Conservation (phyloP, 2,888 invertebrate genomes). For the Drosophila pullipes region DNA sequence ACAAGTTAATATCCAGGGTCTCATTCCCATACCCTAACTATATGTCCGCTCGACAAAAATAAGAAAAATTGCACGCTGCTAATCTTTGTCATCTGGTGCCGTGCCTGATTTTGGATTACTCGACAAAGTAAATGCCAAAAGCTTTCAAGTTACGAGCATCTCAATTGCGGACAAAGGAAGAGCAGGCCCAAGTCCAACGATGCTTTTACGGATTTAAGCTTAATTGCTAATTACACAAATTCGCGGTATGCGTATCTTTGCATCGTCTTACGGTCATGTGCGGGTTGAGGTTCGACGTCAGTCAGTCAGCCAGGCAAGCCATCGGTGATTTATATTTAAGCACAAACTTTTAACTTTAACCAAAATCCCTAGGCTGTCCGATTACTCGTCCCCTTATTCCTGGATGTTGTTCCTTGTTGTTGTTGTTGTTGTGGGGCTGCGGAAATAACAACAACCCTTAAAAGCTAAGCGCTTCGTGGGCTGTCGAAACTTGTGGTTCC, state of each 20-base stretch:
- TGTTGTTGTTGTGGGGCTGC: constrained; percentile 28
- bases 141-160: constrained; percentile 57
- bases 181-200: constrained; percentile 28
- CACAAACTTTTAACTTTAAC: constrained; percentile 79
- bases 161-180: constrained; percentile 36
- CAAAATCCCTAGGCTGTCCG: constrained; percentile 62
- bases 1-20: constrained; percentile 6
- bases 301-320: constrained; percentile 47
- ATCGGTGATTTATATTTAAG: constrained; percentile 80
- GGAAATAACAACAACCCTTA: constrained; percentile 61
- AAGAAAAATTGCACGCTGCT: constrained; percentile 71
- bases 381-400: constrained; percentile 16
- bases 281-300: constrained; percentile 35
- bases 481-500: constrained; percentile 78
- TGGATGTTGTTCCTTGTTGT: constrained; percentile 35
- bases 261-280: constrained; percentile 44
- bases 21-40: constrained; percentile 39
- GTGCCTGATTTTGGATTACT: constrained; percentile 65
- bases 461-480: constrained; percentile 68
- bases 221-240: constrained; percentile 80
- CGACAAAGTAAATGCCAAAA: constrained; percentile 56
- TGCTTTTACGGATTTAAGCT: constrained; percentile 54
- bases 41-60: constrained; percentile 30
- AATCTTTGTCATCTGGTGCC: constrained; percentile 78
- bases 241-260: constrained; percentile 66